Percentiles rank a stretch among this genome's conserved stretches.
phyloP scores from a whole-genome alignment of 1,140 invertebrate species.

The Leptoteleia sp. region DNA sequence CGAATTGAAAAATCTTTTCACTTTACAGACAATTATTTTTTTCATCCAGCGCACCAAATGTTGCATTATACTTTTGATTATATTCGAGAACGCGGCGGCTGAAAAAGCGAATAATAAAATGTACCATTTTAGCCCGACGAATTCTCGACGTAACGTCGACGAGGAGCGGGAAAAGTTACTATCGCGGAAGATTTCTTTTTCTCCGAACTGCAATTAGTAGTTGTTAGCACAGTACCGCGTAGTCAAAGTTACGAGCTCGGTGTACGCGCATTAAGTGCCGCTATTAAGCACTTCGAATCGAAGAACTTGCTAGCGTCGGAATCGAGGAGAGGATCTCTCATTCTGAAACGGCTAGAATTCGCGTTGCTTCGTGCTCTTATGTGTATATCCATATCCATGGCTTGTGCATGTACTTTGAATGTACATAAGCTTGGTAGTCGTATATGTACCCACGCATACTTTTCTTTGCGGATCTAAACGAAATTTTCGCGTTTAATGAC shows the following conservation, averaged over 20 bases:
- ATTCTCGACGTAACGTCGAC: conserved; percentile 21
- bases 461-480: conserved; percentile 27
- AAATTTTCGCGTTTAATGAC: conserved; percentile 22
- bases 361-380: conserved; percentile 23
- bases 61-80: conserved; percentile 35
- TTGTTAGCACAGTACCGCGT: conserved; percentile 61
- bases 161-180: conserved; percentile 33
- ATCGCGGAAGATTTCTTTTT: conserved; percentile 47
- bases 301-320: conserved; percentile 52
- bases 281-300: conserved; percentile 64
- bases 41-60: conserved; percentile 6
- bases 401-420: conserved; percentile 21
- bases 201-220: conserved; percentile 61
- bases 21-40: conserved; percentile 30
- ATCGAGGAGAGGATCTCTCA: conserved; percentile 55
- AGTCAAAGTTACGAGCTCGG: conserved; percentile 58
- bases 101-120: conserved; percentile 48
- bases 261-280: conserved; percentile 57
- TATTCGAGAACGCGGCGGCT: conserved; percentile 7
- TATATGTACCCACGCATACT: conserved; percentile 9
- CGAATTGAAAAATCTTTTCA: conserved; percentile 38
- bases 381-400: conserved; percentile 25
- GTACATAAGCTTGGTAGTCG: conserved; percentile 14
- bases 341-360: conserved; percentile 46
- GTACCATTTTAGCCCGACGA: conserved; percentile 45